phyloP scores from a whole-genome alignment of 2,888 invertebrate genomes.

The Clivina fossor region DNA sequence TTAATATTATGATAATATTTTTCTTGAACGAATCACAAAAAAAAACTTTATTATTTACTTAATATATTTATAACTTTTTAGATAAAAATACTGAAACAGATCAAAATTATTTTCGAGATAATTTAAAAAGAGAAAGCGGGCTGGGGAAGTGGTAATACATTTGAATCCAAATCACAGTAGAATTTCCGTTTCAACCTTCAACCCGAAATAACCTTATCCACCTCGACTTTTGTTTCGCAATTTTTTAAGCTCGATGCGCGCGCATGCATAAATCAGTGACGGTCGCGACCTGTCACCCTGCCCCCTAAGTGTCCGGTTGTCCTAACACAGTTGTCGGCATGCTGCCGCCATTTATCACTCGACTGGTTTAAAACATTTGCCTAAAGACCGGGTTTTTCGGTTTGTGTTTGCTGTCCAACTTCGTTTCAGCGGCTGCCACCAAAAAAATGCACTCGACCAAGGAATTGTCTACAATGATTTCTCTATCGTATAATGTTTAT shows the following conservation, averaged over 20 bases:
- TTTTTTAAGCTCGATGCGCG: no score
- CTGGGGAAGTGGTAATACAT: no score
- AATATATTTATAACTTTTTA: no score
- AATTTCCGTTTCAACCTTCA: neutral
- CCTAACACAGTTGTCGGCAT: slow-evolving; percentile 23
- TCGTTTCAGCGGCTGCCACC: neutral
- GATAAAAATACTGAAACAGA: neutral
- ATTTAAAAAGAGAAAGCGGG: no score
- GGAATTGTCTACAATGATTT: no score
- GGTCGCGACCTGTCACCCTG: slow-evolving; percentile 2
- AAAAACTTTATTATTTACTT: no score
- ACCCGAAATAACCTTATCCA: neutral
- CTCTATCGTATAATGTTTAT: no score
- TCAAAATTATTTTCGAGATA: no score
- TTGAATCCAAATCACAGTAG: no score
- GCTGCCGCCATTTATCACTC: slow-evolving; percentile 21
- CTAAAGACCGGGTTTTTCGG: slow-evolving; percentile 12
- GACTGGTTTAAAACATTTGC: slow-evolving; percentile 17
- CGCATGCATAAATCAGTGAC: slow-evolving; percentile 19
- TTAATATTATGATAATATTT: no score
- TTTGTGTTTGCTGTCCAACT: neutral
- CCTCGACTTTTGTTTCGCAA: slow-evolving; percentile 15
- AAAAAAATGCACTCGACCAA: no score
- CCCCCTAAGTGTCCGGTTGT: slow-evolving; percentile 19
- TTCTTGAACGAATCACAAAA: no score